A percentile compares a stretch with the other conserved stretches of the same genome.
Evolutionary conservation across 2,888 invertebrate species (phyloP).

Genomic region (Scelioninae gen. 1): DNA sequence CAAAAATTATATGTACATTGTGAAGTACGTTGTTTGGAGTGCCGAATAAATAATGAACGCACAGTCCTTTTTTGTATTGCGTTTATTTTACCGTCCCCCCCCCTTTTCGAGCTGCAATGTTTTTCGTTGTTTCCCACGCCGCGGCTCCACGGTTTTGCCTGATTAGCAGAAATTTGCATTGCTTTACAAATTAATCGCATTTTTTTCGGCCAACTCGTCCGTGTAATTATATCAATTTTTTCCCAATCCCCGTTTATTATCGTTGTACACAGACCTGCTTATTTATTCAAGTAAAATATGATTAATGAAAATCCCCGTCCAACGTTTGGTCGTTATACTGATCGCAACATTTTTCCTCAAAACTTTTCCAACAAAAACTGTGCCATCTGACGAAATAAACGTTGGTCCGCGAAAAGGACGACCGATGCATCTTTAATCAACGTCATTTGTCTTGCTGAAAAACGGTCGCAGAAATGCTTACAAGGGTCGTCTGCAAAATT

Average conservation of each 20-base stretch:
- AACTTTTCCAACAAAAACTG: background rate
- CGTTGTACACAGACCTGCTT: conserved; percentile 25
- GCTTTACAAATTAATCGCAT: conserved; percentile 41
- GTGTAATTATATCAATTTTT: conserved; percentile 50
- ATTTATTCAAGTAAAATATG: conserved; percentile 25
- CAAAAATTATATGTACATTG: conserved; percentile 72
- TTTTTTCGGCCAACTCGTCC: conserved; percentile 13
- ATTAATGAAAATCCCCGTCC: conserved; percentile 18
- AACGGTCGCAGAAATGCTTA: conserved; percentile 13
- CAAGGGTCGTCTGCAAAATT: conserved; percentile 20
- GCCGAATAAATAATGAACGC: conserved; percentile 67
- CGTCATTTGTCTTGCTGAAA: conserved; percentile 39
- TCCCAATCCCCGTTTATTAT: conserved; percentile 12
- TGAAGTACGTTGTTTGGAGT: conserved; percentile 68
- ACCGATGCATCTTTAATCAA: conserved; percentile 26
- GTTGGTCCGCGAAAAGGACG: background rate
- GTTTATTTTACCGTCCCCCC: conserved; percentile 36
- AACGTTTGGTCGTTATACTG: background rate
- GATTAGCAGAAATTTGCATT: conserved; percentile 58
- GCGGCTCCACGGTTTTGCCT: conserved; percentile 30
- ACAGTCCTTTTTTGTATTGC: conserved; percentile 52
- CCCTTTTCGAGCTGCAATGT: no score
- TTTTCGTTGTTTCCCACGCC: conserved; percentile 19
- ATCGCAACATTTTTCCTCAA: no score
- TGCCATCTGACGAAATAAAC: no score